phyloP scores from a whole-genome alignment of 1,140 invertebrate species.

The Onthophagus taurus region DNA sequence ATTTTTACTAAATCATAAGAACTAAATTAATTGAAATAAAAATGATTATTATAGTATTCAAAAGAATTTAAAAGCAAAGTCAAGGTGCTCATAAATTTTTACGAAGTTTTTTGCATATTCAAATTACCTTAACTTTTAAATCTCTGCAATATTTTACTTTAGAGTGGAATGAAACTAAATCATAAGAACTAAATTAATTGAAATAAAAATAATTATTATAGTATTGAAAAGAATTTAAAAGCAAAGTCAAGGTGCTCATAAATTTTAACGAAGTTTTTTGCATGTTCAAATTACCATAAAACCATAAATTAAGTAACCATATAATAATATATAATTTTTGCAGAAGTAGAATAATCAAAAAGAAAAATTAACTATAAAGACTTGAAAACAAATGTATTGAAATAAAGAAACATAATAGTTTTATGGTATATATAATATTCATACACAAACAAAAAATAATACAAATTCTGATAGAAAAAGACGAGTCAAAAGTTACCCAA shows the following conservation, averaged over 20 bases:
- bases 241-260: too few relatives aligned
- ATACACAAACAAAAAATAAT: neutral
- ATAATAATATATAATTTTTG: neutral
- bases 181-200: neutral
- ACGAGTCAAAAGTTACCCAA: neutral
- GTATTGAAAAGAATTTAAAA: neutral
- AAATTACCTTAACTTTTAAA: too few relatives aligned
- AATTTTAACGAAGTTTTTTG: too few relatives aligned
- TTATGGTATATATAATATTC: slow-evolving; percentile 1
- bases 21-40: too few relatives aligned
- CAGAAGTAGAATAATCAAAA: neutral
- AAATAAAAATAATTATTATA: neutral
- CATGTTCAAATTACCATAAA: too few relatives aligned
- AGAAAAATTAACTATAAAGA: slow-evolving; percentile 1
- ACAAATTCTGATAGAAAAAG: slow-evolving; percentile 1
- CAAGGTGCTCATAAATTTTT: too few relatives aligned
- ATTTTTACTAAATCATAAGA: too few relatives aligned
- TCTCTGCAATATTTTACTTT: too few relatives aligned
- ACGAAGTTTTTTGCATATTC: too few relatives aligned
- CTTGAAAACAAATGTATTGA: neutral
- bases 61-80: too few relatives aligned
- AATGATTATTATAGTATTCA: too few relatives aligned
- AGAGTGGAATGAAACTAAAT: neutral
- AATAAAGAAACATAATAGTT: neutral
- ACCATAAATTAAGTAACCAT: slow-evolving; percentile 35